These are phyloP conservation scores for Agrypnus murinus DNA, from an alignment of 2,888 invertebrate species.

Conservation along the genomic window DNA sequence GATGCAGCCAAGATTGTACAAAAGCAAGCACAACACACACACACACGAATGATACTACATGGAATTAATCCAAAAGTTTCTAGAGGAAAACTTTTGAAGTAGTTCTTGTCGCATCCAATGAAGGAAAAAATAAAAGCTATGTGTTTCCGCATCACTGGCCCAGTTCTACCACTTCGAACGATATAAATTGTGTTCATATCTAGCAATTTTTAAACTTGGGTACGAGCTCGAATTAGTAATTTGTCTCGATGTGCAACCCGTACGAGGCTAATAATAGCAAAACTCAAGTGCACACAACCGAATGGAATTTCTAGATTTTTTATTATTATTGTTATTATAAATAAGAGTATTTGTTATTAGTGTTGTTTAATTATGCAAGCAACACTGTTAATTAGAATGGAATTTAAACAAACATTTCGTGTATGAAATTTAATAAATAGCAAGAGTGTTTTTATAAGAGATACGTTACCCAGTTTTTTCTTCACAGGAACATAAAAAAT, in stretches of 20 bases:
- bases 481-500: no score
- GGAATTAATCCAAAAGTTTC: constrained; percentile 28
- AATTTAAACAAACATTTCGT: no score
- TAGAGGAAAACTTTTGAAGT: constrained; percentile 13
- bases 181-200: constrained; percentile 44
- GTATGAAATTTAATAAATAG: no score
- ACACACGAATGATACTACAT: no score
- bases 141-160: constrained; percentile 37
- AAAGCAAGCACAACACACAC: constrained; percentile 15
- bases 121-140: constrained; percentile 24
- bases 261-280: constrained; percentile 38
- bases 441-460: no score
- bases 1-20: constrained; percentile 7
- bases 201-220: constrained; percentile 43
- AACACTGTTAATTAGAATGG: no score
- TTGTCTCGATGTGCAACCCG: constrained; percentile 37
- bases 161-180: constrained; percentile 35
- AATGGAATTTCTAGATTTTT: constrained; percentile 35
- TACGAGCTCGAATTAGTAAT: constrained; percentile 42
- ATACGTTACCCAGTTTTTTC: no score
- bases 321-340: constrained; percentile 20
- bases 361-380: no score
- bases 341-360: no score
- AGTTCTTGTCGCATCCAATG: constrained; percentile 37
- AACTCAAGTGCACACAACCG: constrained; percentile 31